Percentiles rank a stretch among this genome's conserved stretches.
Evolutionary conservation across 1,140 invertebrate genomes (phyloP).

Genomic region (Scaptomyza pallida): DNA sequence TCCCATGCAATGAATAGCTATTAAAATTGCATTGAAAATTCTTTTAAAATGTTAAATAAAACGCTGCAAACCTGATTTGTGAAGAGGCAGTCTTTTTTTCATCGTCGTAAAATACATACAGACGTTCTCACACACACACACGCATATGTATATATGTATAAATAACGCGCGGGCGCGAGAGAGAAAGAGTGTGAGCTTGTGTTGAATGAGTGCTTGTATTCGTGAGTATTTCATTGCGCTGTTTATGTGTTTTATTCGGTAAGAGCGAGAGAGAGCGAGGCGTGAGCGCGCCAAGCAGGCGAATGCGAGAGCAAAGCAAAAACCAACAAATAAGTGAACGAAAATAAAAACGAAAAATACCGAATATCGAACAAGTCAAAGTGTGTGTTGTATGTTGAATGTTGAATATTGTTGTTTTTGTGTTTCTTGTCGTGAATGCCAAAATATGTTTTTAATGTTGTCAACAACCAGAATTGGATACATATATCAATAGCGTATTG

Average conservation of each 20-base stretch:
- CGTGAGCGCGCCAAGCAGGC: slow-evolving; percentile 56
- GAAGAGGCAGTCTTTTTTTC: slow-evolving; percentile 75
- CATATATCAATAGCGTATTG: slow-evolving; percentile 5
- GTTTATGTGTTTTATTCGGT: slow-evolving; percentile 59
- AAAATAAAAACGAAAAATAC: slow-evolving; percentile 74
- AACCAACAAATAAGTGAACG: slow-evolving; percentile 81
- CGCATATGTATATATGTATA: slow-evolving; percentile 52
- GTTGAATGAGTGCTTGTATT: slow-evolving; percentile 29
- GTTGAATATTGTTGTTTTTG: slow-evolving; percentile 35
- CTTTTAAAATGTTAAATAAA: slow-evolving; percentile 50
- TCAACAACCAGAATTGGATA: slow-evolving; percentile 26
- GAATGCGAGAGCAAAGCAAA: slow-evolving; percentile 79
- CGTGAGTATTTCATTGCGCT: slow-evolving; percentile 30
- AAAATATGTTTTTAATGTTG: slow-evolving; percentile 38
- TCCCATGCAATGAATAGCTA: slow-evolving; percentile 17
- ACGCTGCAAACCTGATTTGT: slow-evolving; percentile 70
- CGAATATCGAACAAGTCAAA: slow-evolving; percentile 58
- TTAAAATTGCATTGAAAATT: slow-evolving; percentile 36
- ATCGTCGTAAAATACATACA: slow-evolving; percentile 72
- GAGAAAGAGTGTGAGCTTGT: slow-evolving; percentile 28
- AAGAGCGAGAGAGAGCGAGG: slow-evolving; percentile 39
- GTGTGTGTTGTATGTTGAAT: slow-evolving; percentile 29
- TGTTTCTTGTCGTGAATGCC: slow-evolving; percentile 22
- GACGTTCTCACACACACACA: slow-evolving; percentile 51
- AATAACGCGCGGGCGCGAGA: slow-evolving; percentile 70